phyloP scores from a whole-genome alignment of 2,888 invertebrate species.

The Barypeithes pellucidus region DNA sequence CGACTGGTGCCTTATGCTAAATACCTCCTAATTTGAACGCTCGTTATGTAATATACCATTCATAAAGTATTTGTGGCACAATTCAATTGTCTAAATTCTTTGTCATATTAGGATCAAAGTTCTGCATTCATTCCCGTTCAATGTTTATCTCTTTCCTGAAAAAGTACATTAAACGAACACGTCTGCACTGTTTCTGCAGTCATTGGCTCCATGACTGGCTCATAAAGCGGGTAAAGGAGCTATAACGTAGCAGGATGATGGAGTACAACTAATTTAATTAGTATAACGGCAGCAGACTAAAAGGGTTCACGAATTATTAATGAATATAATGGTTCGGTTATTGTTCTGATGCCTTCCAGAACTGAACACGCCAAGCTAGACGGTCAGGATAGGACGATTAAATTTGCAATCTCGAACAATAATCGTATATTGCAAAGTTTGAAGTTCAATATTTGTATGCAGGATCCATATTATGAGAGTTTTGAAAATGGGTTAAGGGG shows the following conservation, averaged over 20 bases:
- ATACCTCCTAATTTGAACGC: no score
- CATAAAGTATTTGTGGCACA: no score
- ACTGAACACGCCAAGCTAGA: slow-evolving; percentile 10
- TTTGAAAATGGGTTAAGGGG: no score
- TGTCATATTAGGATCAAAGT: no score
- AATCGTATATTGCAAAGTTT: neutral
- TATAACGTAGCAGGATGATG: slow-evolving; percentile 47
- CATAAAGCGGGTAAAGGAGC: slow-evolving; percentile 44
- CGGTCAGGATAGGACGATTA: slow-evolving; percentile 17
- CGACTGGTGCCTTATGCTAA: no score
- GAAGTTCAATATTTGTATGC: no score
- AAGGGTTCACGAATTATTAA: slow-evolving; percentile 65
- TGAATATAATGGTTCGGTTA: slow-evolving; percentile 62
- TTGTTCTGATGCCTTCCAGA: slow-evolving; percentile 50
- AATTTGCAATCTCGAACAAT: slow-evolving; percentile 5
- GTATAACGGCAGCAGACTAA: slow-evolving; percentile 63
- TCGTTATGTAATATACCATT: no score
- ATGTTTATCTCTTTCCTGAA: no score
- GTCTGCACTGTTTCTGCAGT: slow-evolving; percentile 17
- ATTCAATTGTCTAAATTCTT: no score
- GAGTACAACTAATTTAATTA: slow-evolving; percentile 65
- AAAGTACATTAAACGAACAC: slow-evolving; percentile 10
- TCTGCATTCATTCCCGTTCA: no score
- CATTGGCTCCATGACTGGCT: slow-evolving; percentile 21
- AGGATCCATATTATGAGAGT: no score